Evolutionary conservation across 1,140 invertebrate genomes (phyloP).

Genomic region (Capitella teleta): DNA sequence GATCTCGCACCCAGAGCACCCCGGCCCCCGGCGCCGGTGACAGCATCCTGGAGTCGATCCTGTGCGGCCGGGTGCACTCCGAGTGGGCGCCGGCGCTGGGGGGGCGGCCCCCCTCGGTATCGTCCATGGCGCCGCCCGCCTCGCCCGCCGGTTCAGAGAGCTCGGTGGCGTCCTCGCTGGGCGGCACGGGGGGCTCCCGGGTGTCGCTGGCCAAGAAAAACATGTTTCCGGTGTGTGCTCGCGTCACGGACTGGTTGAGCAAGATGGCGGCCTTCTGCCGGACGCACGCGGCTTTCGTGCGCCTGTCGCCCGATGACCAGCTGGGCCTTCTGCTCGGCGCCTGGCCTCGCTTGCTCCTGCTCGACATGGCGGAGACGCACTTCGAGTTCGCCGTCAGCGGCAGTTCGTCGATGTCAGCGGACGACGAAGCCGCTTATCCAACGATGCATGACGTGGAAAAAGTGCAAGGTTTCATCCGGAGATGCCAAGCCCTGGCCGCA

Average conservation of each 20-base stretch:
- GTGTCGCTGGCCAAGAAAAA: constrained; percentile 35
- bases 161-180: neutral
- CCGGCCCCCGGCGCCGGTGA: neutral
- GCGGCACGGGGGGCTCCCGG: neutral
- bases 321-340: constrained; percentile 30
- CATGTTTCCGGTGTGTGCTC: constrained; percentile 32
- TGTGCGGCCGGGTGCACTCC: neutral
- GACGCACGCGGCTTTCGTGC: constrained; percentile 30
- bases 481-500: constrained; percentile 31
- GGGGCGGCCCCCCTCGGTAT: neutral
- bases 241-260: constrained; percentile 38
- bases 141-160: neutral
- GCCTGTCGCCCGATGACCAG: constrained; percentile 31
- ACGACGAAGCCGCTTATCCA: constrained; percentile 17
- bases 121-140: neutral
- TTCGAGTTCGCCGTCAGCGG: constrained; percentile 38
- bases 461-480: constrained; percentile 33
- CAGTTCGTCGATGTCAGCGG: neutral
- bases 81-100: neutral
- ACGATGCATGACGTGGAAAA: constrained; percentile 36
- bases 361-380: constrained; percentile 38
- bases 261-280: constrained; percentile 36
- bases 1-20: neutral
- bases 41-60: constrained; percentile 3
- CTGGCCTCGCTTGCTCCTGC: constrained; percentile 30